Percentiles rank a stretch among this genome's conserved stretches.
Conservation (phyloP, 2,797 vertebrate genomes). For the Enteromius anoplus region DNA sequence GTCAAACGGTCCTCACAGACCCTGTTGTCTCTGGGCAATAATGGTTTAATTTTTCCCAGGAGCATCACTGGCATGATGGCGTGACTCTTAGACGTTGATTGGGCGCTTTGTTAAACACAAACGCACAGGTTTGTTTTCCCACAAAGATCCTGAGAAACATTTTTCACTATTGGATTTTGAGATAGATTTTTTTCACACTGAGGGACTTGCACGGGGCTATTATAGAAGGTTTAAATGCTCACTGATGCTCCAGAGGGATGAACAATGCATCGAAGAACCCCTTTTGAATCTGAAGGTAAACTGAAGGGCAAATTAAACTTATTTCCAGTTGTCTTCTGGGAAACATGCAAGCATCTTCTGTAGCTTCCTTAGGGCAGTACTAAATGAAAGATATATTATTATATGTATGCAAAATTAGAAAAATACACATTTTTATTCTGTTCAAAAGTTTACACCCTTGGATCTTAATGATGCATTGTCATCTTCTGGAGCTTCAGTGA, state of each 20-base stretch:
- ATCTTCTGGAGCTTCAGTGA: not conserved
- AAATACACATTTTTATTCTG: not conserved
- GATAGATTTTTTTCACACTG: not conserved
- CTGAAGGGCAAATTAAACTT: not conserved
- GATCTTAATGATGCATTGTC: not conserved
- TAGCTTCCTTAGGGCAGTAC: not conserved
- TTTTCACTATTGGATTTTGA: not conserved
- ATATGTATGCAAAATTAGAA: no score
- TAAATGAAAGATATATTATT: not conserved
- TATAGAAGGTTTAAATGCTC: not conserved
- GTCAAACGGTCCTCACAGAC: constrained; percentile 18
- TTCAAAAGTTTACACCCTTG: not conserved
- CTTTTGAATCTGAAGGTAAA: not conserved
- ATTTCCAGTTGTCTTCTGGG: not conserved
- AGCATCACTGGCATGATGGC: constrained; percentile 2
- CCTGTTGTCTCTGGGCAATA: constrained; percentile 11
- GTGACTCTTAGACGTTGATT: not conserved
- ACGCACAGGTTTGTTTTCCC: not conserved
- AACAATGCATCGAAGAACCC: not conserved
- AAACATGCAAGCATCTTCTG: not conserved
- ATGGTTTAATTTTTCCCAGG: not conserved
- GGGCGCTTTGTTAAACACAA: not conserved
- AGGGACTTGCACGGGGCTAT: not conserved
- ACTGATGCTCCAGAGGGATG: not conserved
- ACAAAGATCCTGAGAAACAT: not conserved